Conservation (phyloP, 2,888 invertebrate species). For the Cantharis rustica region DNA sequence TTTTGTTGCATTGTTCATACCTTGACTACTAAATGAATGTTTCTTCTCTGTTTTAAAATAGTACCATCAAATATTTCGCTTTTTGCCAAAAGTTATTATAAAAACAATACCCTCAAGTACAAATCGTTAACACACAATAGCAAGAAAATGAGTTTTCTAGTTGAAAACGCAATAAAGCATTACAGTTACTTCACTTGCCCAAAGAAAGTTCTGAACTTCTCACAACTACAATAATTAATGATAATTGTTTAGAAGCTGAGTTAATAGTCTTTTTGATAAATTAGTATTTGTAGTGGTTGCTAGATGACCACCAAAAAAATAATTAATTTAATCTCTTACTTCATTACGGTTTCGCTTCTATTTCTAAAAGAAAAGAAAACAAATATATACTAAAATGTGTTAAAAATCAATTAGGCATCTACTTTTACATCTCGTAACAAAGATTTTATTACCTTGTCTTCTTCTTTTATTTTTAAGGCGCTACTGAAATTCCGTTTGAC, state of each 20-base stretch:
- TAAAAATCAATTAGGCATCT: not conserved
- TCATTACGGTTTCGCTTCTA: not conserved
- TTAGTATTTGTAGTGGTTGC: not conserved
- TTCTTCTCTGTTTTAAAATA: not conserved
- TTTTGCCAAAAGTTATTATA: not conserved
- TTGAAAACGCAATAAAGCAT: not conserved
- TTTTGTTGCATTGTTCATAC: not conserved
- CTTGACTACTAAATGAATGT: not conserved
- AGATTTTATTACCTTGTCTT: not conserved
- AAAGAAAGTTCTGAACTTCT: not conserved
- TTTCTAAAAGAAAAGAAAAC: not conserved
- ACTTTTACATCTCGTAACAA: not conserved
- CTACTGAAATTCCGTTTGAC: not conserved
- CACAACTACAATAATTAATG: not conserved
- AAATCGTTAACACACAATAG: not conserved
- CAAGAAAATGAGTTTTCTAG: not conserved
- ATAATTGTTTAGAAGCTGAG: not conserved
- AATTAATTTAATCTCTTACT: not conserved
- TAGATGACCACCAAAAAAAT: not conserved
- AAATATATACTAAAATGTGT: not conserved
- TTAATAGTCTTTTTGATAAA: conserved; percentile 1
- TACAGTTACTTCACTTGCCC: not conserved
- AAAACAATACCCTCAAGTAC: not conserved
- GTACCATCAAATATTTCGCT: not conserved
- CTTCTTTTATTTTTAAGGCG: not conserved